Conservation (phyloP, 2,113 vertebrate genomes). For the Lycaon pictus region DNA sequence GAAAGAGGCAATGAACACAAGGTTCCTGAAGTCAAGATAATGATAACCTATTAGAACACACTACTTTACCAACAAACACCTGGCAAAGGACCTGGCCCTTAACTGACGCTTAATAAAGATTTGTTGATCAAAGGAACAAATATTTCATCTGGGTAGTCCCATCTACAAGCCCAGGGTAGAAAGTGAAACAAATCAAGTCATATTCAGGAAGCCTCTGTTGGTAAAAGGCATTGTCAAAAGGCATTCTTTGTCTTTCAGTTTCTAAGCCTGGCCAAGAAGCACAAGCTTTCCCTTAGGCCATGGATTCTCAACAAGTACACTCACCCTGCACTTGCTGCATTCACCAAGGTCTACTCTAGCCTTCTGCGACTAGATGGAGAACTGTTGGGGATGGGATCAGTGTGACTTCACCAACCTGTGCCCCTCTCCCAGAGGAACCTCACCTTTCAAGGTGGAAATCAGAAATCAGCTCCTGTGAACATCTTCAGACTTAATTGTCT, state of each 20-base stretch:
- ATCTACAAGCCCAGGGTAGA: background rate
- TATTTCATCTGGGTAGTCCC: background rate
- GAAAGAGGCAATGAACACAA: background rate
- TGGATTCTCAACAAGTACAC: background rate
- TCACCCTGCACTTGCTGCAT: background rate
- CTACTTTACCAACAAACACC: background rate
- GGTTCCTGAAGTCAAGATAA: background rate
- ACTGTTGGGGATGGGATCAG: background rate
- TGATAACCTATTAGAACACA: background rate
- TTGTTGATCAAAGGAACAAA: slow-evolving; percentile 35
- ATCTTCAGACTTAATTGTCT: background rate
- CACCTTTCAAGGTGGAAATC: background rate
- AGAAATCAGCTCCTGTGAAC: background rate
- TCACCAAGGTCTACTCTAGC: background rate
- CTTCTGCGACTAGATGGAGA: background rate
- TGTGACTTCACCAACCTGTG: background rate
- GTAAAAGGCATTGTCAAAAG: background rate
- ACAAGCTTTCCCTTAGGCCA: background rate
- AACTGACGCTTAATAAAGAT: background rate
- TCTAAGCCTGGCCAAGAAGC: background rate
- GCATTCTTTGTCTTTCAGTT: background rate
- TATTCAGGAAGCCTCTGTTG: background rate
- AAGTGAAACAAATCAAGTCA: background rate
- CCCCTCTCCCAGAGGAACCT: background rate
- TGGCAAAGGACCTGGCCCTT: background rate